Evolutionary conservation across 2,888 invertebrate species (phyloP).

Genomic region (Nomada ruficornis): DNA sequence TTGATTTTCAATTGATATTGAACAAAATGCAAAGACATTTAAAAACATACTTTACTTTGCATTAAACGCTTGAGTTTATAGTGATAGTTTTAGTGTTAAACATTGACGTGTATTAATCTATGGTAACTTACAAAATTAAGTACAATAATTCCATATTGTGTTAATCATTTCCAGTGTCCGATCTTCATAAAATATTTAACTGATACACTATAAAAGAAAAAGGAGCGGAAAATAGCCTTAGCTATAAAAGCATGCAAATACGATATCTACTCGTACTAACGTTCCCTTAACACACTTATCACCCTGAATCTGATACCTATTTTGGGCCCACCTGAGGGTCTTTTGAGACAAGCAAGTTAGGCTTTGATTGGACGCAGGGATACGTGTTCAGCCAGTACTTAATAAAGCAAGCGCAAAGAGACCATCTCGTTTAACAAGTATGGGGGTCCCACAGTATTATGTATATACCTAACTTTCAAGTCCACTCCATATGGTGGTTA

Average conservation of each 20-base stretch:
- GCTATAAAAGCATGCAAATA: not conserved
- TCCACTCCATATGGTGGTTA: not conserved
- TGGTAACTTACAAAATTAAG: too few relatives aligned
- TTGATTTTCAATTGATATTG: too few relatives aligned
- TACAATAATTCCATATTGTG: too few relatives aligned
- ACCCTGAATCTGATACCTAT: slow-evolving; percentile 10
- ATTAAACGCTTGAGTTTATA: too few relatives aligned
- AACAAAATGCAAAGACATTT: too few relatives aligned
- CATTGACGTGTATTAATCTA: too few relatives aligned
- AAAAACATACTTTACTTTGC: too few relatives aligned
- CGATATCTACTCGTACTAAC: not conserved
- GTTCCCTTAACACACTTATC: slow-evolving; percentile 14
- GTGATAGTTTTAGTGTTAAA: too few relatives aligned
- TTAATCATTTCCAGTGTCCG: not conserved
- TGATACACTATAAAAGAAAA: too few relatives aligned
- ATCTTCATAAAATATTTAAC: not conserved
- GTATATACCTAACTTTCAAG: not conserved
- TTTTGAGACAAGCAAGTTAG: not conserved
- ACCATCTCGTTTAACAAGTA: slow-evolving; percentile 7
- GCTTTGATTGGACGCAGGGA: not conserved
- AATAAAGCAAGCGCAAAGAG: slow-evolving; percentile 1
- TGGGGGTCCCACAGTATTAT: slow-evolving; percentile 1
- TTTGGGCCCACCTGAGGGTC: not conserved
- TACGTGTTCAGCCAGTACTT: not conserved
- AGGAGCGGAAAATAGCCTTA: too few relatives aligned